These are phyloP conservation scores for Heliangelus exortis DNA, from an alignment of 2,797 vertebrate species.

Conservation along the genomic window DNA sequence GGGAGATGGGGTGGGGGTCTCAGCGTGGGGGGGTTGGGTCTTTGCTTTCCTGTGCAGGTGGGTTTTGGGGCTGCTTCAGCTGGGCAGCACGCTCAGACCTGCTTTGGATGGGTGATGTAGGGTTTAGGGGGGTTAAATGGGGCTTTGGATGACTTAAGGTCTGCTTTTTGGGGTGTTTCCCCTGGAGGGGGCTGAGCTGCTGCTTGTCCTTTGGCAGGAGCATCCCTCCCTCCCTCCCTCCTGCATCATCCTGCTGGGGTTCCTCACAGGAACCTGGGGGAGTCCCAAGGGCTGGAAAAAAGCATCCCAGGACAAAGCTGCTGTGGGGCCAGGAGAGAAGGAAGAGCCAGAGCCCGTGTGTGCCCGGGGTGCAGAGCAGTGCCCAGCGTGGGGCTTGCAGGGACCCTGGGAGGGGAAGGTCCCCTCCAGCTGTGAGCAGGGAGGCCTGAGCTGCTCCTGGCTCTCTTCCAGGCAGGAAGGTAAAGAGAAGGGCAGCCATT, in stretches of 20 bases:
- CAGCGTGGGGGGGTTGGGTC: fast-evolving
- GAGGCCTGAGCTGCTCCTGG: conserved; percentile 57
- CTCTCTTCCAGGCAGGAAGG: conserved; percentile 67
- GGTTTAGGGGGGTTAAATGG: not conserved
- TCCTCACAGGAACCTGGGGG: fast-evolving
- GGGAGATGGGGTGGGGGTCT: not conserved
- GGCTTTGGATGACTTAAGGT: not conserved
- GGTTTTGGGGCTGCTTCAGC: not conserved
- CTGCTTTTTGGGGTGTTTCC: not conserved
- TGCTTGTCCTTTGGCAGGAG: not conserved
- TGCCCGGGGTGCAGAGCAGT: not conserved
- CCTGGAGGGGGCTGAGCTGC: fast-evolving
- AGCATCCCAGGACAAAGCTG: not conserved
- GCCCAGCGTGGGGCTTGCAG: not conserved
- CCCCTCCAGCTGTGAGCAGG: conserved; percentile 77
- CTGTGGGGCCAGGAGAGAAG: not conserved
- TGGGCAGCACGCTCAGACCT: not conserved
- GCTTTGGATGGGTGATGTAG: not conserved
- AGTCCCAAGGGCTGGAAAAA: not conserved
- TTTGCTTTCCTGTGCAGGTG: not conserved
- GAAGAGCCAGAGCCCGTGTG: fast-evolving
- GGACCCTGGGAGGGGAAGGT: conserved; percentile 56
- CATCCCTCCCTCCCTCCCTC: not conserved
- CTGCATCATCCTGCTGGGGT: too few relatives aligned
- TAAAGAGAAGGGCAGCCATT: conserved; percentile 55